Base-by-base conservation (phyloP, 2,113 vertebrate species). In the Microcebus lehilahytsara region DNA sequence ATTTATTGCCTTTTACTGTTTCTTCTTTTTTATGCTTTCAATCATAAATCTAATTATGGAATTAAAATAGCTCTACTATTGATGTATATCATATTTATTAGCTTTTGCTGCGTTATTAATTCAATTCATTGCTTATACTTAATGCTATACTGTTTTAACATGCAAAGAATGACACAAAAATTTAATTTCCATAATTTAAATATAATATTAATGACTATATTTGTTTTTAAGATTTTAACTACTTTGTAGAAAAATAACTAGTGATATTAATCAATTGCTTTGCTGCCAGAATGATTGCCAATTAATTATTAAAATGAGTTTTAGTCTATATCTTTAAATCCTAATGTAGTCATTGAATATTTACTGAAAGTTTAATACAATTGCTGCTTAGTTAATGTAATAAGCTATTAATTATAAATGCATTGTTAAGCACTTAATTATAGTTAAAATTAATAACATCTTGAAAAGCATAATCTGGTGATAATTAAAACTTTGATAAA, bases 371-470 rank as follows among this genome's bases (percentile, higher is more conserved):
- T 84, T 78, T 84, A 75, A 51, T 88, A 90, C 86, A 42, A 88
- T 81, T 96, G 27, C 74, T 80, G 85, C 89, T 95, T 94, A 91
- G 51, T 85, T 40, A 34, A 17, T 96, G 93, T 17, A 95, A 58
- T 85, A 94, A 96, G 30, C 23, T 32, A n/a, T 91, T 96, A 77
- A 85, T 80, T 88, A 58, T 32, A 95, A 92, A 72, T 66, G 14
- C 25, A 84, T 85, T 71, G 32, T 13, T 96, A 93, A 92, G 20
- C 53, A 93, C 86, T 74, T 88, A 81, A 66, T 96, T 96, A 83
- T 75, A 95, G 22, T 58, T 84, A 90, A 96, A 97, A 89, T 90
- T 64, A 85, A 46, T 90, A 93, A 67, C 25, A 86, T 89, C 17
- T 80, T 85, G 5, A 92, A 69, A 96, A 91, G 20, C 37, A 71